These are phyloP conservation scores for Mobula hypostoma DNA, from an alignment of 2,113 vertebrate species.

Conservation along the genomic window DNA sequence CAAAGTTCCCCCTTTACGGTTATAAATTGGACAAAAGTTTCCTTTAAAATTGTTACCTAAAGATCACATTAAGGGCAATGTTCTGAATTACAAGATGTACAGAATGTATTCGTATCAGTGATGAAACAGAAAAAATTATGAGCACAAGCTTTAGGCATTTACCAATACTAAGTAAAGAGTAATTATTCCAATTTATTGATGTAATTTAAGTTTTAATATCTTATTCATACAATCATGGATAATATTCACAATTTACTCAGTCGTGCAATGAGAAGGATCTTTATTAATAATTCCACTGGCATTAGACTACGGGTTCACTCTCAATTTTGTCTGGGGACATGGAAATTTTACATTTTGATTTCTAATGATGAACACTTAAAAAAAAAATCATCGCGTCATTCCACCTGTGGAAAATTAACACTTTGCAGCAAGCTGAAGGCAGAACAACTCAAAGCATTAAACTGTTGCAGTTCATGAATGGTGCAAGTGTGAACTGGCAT, in stretches of 20 bases:
- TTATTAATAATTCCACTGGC: background rate
- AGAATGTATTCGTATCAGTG: background rate
- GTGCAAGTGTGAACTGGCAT: background rate
- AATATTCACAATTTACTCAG: background rate
- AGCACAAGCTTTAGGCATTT: background rate
- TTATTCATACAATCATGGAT: background rate
- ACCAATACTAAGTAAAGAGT: background rate
- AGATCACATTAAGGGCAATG: background rate
- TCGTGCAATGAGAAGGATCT: background rate
- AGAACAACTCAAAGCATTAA: background rate
- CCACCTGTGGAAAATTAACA: background rate
- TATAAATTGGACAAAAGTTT: background rate
- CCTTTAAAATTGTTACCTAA: background rate
- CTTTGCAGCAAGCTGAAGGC: background rate
- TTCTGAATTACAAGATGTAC: background rate
- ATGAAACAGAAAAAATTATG: background rate
- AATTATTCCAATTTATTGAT: background rate
- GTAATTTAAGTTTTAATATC: background rate
- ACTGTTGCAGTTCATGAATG: background rate
- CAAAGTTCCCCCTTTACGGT: background rate
- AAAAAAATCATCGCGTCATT: background rate
- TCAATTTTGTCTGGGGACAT: background rate
- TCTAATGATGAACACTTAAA: background rate
- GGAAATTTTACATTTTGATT: background rate
- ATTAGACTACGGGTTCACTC: background rate